phyloP scores from a whole-genome alignment of 2,797 vertebrate genomes.

The Pogoniulus pusillus region DNA sequence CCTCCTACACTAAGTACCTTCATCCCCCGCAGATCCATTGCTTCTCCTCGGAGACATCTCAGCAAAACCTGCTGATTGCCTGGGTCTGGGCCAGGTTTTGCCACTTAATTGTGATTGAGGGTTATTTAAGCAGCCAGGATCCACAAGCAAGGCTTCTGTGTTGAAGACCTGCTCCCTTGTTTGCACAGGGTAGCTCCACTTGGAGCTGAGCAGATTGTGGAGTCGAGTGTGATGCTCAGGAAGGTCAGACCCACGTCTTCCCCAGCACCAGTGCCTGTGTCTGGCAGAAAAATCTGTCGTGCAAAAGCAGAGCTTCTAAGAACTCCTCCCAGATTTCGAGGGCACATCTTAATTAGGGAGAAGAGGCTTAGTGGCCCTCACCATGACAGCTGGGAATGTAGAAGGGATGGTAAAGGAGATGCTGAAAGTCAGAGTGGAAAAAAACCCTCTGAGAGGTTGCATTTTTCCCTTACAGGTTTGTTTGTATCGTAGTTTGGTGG shows the following conservation, averaged over 20 bases:
- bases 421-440: neutral
- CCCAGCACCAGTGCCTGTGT: rapidly evolving
- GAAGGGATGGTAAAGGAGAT: neutral
- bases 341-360: neutral
- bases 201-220: neutral
- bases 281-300: neutral
- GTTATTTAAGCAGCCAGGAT: neutral
- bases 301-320: neutral
- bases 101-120: neutral
- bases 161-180: neutral
- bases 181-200: neutral
- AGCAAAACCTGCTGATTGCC: neutral
- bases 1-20: neutral
- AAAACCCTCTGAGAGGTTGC: neutral
- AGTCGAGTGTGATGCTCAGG: neutral
- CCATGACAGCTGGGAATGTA: neutral
- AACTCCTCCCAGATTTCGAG: neutral
- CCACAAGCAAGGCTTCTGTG: neutral
- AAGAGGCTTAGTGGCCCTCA: neutral
- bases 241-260: neutral
- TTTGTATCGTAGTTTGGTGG: neutral
- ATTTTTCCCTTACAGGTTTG: neutral
- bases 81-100: neutral
- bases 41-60: neutral
- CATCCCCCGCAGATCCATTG: neutral